phyloP scores from a whole-genome alignment of 2,888 invertebrate species.

The Zootermopsis nevadensis region DNA sequence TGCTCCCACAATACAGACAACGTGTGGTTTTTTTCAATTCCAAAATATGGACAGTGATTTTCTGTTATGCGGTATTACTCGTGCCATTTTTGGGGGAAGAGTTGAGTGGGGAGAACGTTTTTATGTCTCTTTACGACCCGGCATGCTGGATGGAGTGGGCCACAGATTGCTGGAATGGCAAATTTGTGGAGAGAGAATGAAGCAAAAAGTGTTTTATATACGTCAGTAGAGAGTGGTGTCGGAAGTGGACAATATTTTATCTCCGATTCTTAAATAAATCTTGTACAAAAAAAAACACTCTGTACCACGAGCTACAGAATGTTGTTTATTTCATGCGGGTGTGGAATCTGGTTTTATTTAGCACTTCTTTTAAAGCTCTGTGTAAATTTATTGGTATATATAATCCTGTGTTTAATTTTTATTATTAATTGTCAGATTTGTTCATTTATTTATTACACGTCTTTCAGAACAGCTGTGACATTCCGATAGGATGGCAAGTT shows the following conservation, averaged over 20 bases:
- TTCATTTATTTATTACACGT: too few relatives aligned
- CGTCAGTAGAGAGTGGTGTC: not conserved
- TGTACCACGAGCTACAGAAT: too few relatives aligned
- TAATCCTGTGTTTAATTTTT: too few relatives aligned
- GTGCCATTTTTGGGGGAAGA: not conserved
- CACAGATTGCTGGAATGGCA: constrained; percentile 2
- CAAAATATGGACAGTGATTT: constrained; percentile 22
- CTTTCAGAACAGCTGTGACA: too few relatives aligned
- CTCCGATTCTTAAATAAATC: constrained; percentile 10
- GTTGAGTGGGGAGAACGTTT: not conserved
- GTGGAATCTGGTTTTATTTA: too few relatives aligned
- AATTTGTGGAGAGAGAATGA: constrained; percentile 1
- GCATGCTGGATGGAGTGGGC: not conserved
- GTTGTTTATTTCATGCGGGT: too few relatives aligned
- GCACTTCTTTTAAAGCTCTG: too few relatives aligned
- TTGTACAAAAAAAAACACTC: not conserved
- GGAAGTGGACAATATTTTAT: constrained; percentile 22
- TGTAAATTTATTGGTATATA: too few relatives aligned
- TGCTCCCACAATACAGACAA: not conserved
- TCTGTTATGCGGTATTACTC: constrained; percentile 9
- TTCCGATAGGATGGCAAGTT: too few relatives aligned
- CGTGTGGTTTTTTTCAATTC: constrained; percentile 10
- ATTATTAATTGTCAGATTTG: too few relatives aligned
- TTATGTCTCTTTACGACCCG: not conserved
- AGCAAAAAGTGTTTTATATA: constrained; percentile 7